Evolutionary conservation across 2,797 vertebrate genomes (phyloP).

Genomic region (Falco rusticolus): DNA sequence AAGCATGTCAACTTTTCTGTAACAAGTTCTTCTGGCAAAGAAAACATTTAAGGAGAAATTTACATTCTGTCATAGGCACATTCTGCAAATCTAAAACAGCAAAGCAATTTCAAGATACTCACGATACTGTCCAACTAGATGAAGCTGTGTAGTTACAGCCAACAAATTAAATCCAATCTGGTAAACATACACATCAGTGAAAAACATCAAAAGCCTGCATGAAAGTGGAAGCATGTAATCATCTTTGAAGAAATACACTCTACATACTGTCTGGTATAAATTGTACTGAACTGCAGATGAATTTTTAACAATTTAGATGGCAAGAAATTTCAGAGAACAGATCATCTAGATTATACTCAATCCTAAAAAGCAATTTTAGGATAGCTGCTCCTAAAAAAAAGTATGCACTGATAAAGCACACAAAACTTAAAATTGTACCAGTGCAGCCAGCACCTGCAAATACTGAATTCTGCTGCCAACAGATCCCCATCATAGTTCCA

Average conservation of each 20-base stretch:
- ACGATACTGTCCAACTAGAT: not conserved
- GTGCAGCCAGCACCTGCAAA: not conserved
- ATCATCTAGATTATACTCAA: not conserved
- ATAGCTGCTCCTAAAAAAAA: not conserved
- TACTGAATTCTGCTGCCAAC: not conserved
- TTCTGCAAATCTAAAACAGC: not conserved
- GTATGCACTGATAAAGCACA: not conserved
- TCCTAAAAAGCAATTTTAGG: not conserved
- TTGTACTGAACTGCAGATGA: not conserved
- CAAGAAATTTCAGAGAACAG: not conserved
- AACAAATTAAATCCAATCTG: not conserved
- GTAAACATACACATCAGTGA: not conserved
- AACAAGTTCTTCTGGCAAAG: not conserved
- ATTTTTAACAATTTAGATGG: not conserved
- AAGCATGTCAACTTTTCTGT: not conserved
- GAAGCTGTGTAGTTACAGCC: not conserved
- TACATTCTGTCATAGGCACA: not conserved
- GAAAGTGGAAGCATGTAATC: not conserved
- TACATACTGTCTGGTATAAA: not conserved
- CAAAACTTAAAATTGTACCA: not conserved
- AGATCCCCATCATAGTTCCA: not conserved
- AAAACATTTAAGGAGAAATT: not conserved
- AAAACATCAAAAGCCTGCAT: not conserved
- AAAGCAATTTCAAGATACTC: not conserved
- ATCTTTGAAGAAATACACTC: not conserved